Base-by-base conservation (phyloP, 1,140 invertebrate species). In the Cydia strobilella region DNA sequence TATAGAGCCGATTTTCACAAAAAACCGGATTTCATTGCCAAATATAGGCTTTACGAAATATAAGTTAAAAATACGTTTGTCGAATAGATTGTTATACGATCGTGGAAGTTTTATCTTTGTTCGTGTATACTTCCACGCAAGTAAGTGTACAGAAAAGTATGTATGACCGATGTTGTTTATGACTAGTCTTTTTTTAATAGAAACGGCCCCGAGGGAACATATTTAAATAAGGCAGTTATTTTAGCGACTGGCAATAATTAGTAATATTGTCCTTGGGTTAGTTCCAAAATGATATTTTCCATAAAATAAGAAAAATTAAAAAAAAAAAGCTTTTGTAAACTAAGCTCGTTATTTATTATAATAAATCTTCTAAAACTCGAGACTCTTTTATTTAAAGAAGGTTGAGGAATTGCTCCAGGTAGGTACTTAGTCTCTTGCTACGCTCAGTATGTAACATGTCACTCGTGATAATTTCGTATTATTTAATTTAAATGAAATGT, bases 301-400 rank as follows among this genome's bases (percentile, higher is more conserved):
- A 77, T 76, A 83, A 83, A 82, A 86, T 81, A 42, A 15, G 15
- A 75, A 80, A 76, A 83, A 80, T 78, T 81, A 66, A 88, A 80
- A 84, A 87, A 85, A 82, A 66, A 82, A 84, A 84, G 89, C 89
- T 91, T 91, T 91, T 91, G 86, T 91, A 87, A 87, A 87, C 83
- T 88, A 87, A 81, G 85, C 82, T 84, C 85, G 87, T 91, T 91
- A 91, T 91, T 91, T 91, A 91, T 91, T 90, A 85, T 79, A 82
- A 85, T 88, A 91, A 91, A 90, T 86, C 84, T 88, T 87, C 81
- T 84, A 83, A 85, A 86, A 84, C 72, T 85, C 73, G 66, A 63
- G 59, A 73, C 77, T 76, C 81, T 86, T 86, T 82, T 83, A 84
- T 85, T 82, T 83, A 2, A 71, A 39, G 7, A 9, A 39, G 9